These are phyloP conservation scores for Sitta europaea DNA, from an alignment of 2,113 vertebrate genomes.

Conservation along the genomic window DNA sequence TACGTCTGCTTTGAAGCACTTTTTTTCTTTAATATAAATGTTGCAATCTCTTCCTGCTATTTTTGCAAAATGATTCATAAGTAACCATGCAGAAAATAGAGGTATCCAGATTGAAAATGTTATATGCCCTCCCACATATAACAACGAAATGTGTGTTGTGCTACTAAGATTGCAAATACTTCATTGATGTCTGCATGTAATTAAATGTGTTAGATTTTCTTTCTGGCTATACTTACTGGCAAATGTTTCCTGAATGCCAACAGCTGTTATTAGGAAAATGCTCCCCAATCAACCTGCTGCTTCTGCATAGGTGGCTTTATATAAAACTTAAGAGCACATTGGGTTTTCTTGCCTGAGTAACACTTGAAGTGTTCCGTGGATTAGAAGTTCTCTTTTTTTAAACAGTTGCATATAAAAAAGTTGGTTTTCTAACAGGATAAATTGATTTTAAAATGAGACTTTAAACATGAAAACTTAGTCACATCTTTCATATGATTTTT, in stretches of 20 bases:
- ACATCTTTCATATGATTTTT: neutral
- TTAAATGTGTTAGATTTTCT: slow-evolving; percentile 29
- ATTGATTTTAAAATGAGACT: neutral
- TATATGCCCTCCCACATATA: neutral
- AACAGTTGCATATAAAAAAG: neutral
- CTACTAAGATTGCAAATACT: slow-evolving; percentile 38
- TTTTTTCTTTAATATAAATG: neutral
- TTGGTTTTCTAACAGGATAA: neutral
- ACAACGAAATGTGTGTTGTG: slow-evolving; percentile 26
- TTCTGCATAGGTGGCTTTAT: neutral
- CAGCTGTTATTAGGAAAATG: slow-evolving; percentile 34
- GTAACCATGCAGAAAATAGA: slow-evolving; percentile 21
- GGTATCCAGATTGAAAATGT: neutral
- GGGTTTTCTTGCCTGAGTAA: neutral
- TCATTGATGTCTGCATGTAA: slow-evolving; percentile 40
- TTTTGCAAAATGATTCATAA: slow-evolving; percentile 30
- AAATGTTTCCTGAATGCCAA: slow-evolving; percentile 47
- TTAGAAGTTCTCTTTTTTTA: neutral
- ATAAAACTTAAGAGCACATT: neutral
- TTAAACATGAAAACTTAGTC: neutral
- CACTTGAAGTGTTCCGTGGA: neutral
- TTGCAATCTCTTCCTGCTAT: neutral
- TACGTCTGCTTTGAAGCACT: neutral
- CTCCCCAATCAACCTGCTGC: neutral
- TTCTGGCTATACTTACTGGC: neutral